Evolutionary conservation across 2,888 invertebrate genomes (phyloP).

Genomic region (Melanostoma mellinum): DNA sequence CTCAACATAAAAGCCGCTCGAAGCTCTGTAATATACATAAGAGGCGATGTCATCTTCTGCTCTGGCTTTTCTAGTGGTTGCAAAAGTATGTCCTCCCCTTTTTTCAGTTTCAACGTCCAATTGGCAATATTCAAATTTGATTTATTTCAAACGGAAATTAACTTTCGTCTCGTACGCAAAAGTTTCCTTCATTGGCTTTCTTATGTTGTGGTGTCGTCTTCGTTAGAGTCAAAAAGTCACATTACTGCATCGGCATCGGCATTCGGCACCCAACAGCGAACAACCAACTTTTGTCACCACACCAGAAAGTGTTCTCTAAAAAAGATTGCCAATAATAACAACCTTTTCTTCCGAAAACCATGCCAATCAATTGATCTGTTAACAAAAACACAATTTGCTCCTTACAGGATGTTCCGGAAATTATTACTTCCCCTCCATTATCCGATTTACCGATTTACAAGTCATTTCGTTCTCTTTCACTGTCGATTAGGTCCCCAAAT

Average conservation of each 20-base stretch:
- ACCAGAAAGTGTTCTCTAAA: slow-evolving; percentile 40
- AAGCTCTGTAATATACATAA: slow-evolving; percentile 12
- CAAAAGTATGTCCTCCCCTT: slow-evolving; percentile 26
- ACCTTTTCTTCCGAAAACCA: slow-evolving; percentile 62
- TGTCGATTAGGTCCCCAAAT: slow-evolving; percentile 63
- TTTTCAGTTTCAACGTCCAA: slow-evolving; percentile 55
- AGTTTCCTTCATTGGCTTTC: slow-evolving; percentile 68
- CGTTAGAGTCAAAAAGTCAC: too few relatives aligned
- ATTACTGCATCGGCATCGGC: too few relatives aligned
- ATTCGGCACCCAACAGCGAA: too few relatives aligned
- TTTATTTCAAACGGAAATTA: slow-evolving; percentile 71
- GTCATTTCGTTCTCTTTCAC: slow-evolving; percentile 70
- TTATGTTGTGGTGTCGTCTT: slow-evolving; percentile 2
- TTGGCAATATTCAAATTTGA: slow-evolving; percentile 71
- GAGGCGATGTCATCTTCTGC: slow-evolving; percentile 5
- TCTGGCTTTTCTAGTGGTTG: background rate
- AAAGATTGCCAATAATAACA: slow-evolving; percentile 48
- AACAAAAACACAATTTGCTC: slow-evolving; percentile 72
- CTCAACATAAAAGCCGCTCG: slow-evolving; percentile 5
- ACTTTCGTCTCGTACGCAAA: slow-evolving; percentile 66
- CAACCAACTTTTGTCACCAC: slow-evolving; percentile 8
- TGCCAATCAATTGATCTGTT: slow-evolving; percentile 73
- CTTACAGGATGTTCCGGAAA: slow-evolving; percentile 72
- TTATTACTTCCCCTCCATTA: slow-evolving; percentile 73
- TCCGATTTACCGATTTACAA: slow-evolving; percentile 73